Evolutionary conservation across 2,113 vertebrate species (phyloP).

Genomic region (Trematomus loennbergii): DNA sequence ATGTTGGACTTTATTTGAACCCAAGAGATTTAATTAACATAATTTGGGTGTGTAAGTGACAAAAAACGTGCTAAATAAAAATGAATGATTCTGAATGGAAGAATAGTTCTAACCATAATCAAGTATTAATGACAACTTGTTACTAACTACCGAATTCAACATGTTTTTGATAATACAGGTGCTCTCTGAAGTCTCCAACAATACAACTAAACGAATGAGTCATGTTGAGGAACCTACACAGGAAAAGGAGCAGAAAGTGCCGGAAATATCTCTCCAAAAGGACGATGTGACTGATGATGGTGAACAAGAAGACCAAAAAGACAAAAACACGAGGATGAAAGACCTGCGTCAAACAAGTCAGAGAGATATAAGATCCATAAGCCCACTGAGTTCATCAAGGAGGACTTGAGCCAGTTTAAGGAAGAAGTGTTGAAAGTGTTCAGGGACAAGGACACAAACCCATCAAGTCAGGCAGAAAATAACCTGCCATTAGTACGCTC

Average conservation of each 20-base stretch:
- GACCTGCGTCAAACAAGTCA: not conserved
- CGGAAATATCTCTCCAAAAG: not conserved
- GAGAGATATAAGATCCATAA: not conserved
- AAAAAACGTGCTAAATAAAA: not conserved
- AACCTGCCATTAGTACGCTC: not conserved
- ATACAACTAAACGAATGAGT: conserved; percentile 31
- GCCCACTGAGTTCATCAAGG: conserved; percentile 45
- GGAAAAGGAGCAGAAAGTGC: not conserved
- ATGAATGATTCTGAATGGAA: not conserved
- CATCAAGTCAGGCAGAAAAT: not conserved
- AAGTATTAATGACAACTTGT: not conserved
- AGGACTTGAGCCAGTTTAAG: conserved; percentile 57
- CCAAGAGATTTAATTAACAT: not conserved
- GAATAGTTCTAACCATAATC: not conserved
- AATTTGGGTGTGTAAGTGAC: not conserved
- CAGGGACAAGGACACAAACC: conserved; percentile 35
- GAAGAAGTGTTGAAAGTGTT: conserved; percentile 50
- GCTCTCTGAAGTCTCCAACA: not conserved
- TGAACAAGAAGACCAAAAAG: not conserved
- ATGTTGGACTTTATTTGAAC: not conserved
- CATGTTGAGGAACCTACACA: not conserved
- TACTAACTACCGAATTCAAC: not conserved
- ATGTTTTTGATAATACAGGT: not conserved
- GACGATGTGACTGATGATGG: not conserved
- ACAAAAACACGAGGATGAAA: not conserved